A percentile compares a stretch with the other conserved stretches of the same genome.
These are phyloP conservation scores for Sialia sialis DNA, from an alignment of 2,113 vertebrate species.

Conservation along the genomic window DNA sequence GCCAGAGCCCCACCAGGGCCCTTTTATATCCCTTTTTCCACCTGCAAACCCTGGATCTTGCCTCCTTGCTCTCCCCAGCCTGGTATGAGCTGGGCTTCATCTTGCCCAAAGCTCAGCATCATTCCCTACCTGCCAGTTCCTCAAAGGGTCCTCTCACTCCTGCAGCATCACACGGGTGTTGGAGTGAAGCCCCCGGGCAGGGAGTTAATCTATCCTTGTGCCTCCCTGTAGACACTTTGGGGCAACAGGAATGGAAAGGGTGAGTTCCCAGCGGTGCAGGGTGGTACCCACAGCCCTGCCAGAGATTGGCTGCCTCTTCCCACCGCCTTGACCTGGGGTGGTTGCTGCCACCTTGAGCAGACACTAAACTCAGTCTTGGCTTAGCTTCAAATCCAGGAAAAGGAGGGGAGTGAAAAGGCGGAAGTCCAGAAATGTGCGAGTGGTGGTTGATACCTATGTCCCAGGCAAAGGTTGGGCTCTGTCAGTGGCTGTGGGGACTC, in stretches of 20 bases:
- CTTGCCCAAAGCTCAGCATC: background rate
- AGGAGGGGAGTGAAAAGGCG: background rate
- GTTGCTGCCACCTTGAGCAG: background rate
- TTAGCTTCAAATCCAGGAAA: background rate
- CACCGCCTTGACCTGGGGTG: rapidly evolving
- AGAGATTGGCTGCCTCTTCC: background rate
- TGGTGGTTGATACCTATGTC: rapidly evolving
- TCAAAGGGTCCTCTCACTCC: background rate
- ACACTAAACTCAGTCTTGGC: background rate
- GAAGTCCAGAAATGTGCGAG: background rate
- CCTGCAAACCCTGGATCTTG: background rate
- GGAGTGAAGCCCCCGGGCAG: background rate
- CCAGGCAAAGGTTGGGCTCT: background rate
- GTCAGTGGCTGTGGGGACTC: background rate
- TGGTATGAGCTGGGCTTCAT: background rate
- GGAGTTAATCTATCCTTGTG: background rate
- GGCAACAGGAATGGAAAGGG: background rate
- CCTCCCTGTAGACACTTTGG: background rate
- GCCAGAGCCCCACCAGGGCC: background rate
- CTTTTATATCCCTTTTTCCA: background rate
- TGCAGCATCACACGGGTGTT: background rate
- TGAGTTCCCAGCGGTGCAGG: background rate
- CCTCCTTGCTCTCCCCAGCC: background rate
- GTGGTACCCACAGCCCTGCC: background rate
- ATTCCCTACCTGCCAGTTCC: background rate